These are phyloP conservation scores for Bostrychus sinensis DNA, from an alignment of 2,113 vertebrate species.

Conservation along the genomic window DNA sequence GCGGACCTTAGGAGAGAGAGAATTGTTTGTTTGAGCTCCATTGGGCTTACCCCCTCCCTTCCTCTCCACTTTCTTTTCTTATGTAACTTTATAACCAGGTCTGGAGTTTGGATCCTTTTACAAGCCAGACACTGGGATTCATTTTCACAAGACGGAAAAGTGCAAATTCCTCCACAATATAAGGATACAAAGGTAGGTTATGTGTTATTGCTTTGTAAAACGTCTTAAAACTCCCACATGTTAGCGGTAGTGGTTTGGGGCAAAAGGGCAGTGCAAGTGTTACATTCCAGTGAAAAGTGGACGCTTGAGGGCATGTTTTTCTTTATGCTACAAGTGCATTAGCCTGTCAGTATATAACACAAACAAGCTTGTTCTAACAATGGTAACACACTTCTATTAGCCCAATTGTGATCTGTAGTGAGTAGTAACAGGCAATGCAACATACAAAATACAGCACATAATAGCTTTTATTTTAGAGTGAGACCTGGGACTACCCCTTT, in stretches of 20 bases:
- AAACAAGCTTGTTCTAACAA: neutral
- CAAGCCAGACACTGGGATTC: neutral
- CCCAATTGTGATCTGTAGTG: neutral
- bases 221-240: neutral
- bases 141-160: neutral
- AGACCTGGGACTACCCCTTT: neutral
- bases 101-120: slow-evolving; percentile 25
- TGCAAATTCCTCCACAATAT: slow-evolving; percentile 5
- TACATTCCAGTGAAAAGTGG: neutral
- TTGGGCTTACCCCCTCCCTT: slow-evolving; percentile 12
- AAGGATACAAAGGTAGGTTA: slow-evolving; percentile 36
- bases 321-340: neutral
- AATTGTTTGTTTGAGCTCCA: slow-evolving; percentile 11
- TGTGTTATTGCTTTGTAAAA: neutral
- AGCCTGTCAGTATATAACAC: neutral
- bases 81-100: slow-evolving; percentile 40
- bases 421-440: neutral
- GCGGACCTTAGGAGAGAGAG: neutral
- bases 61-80: slow-evolving; percentile 20
- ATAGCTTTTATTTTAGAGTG: neutral
- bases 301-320: neutral
- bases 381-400: too few species aligned
- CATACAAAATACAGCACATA: neutral
- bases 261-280: neutral
- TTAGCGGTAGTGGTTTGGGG: neutral